Base-by-base conservation (phyloP, 2,797 vertebrate genomes). In the Selene dorsalis region DNA sequence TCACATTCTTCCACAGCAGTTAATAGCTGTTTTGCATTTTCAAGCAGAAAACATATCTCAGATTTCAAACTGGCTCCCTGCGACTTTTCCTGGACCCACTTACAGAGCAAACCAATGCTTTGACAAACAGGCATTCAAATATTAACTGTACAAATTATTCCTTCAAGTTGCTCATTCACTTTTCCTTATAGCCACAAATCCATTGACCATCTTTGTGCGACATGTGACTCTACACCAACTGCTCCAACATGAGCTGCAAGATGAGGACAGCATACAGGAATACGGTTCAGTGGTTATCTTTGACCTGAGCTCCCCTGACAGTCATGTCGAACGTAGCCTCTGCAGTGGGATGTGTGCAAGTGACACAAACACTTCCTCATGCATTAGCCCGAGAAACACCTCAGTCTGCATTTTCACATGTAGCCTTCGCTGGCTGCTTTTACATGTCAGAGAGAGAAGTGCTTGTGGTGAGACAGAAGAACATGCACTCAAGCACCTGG, bases 291-390 rank as follows among this genome's bases (percentile, higher is more conserved):
- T 5, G 3, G 69, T 89, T 84, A 84, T 88, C 87, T 84, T 30
- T 68, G 84, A 61, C 69, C 80, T 64, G 38, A 30, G 32, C 13
- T 47, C 69, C 85, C 60, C 65, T 82, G 56, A n/a, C 10, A 70
- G 66, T 55, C 41, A 13, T 63, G 64, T 69, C 81, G 62, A 62
- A 74, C 0, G 3, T 58, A 28, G 78, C 43, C 28, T 72, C 63
- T 53, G 72, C 80, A 62, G 76, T 84, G 84, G 83, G 73, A 87
- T 88, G 68, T 72, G 63, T 82, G 69, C 72, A 63, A 57, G 56
- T 66, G 69, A 84, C 76, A 75, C 74, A 80, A 63, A 77, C 85
- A 83, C 88, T 91, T 92, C 91, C 83, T 88, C 67, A 8, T 58
- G 56, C 56, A 30, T 28, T 26, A 39, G 39, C 73, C 28, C 59